Conservation (phyloP, 2,113 vertebrate genomes). For the Myiagra hebetior region DNA sequence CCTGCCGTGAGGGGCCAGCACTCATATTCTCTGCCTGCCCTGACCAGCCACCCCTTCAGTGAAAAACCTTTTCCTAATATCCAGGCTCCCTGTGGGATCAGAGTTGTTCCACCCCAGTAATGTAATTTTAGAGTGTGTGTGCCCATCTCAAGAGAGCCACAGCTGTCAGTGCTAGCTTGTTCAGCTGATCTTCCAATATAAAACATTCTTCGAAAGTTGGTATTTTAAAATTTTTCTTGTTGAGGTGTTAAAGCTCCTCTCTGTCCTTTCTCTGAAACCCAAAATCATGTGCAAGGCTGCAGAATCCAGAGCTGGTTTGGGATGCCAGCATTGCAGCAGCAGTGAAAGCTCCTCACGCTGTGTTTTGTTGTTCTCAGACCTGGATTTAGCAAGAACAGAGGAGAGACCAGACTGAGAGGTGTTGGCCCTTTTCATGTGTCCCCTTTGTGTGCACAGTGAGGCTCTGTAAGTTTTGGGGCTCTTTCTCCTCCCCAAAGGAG, state of each 20-base stretch:
- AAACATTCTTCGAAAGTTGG: not conserved
- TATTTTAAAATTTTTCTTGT: not conserved
- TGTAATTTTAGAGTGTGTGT: not conserved
- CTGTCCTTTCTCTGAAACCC: not conserved
- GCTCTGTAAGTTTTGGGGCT: not conserved
- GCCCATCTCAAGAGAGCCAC: not conserved
- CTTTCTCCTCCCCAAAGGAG: not conserved
- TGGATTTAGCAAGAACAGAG: not conserved
- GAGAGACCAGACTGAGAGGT: not conserved
- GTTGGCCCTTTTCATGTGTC: not conserved
- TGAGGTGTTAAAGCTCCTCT: not conserved
- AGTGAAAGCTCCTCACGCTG: rapidly evolving
- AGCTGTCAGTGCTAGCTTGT: not conserved
- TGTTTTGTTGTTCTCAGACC: not conserved
- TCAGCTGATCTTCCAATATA: not conserved
- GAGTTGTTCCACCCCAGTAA: not conserved
- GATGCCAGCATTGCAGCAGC: not conserved
- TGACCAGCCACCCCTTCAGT: not conserved
- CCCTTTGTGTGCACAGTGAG: not conserved
- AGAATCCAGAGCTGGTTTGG: not conserved
- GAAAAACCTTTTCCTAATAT: not conserved
- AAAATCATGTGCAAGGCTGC: not conserved
- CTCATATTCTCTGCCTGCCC: not conserved
- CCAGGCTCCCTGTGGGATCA: not conserved
- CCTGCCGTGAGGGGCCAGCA: not conserved